These are phyloP conservation scores for Malacoctenus gilli DNA, from an alignment of 2,797 vertebrate species.

Conservation along the genomic window DNA sequence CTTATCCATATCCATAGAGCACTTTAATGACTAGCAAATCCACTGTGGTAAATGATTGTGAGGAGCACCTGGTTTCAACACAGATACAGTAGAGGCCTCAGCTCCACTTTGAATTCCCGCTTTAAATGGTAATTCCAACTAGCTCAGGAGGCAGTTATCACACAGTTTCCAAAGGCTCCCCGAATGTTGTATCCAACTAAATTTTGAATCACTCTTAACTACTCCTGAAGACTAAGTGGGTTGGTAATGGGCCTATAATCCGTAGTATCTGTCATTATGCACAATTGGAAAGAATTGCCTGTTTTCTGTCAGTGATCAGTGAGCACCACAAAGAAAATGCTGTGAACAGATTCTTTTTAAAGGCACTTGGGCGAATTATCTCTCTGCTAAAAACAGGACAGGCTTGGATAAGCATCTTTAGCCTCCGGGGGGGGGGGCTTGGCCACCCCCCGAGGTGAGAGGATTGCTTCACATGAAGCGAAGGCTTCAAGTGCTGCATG, in stretches of 20 bases:
- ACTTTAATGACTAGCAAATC: constrained; percentile 63
- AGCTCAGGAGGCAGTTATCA: constrained; percentile 52
- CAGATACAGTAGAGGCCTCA: constrained; percentile 27
- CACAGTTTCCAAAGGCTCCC: constrained; percentile 56
- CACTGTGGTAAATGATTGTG: constrained; percentile 49
- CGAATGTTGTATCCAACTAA: constrained; percentile 58
- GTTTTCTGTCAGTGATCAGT: constrained; percentile 70
- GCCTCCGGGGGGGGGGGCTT: constrained; percentile 51
- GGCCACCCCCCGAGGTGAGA: constrained; percentile 75
- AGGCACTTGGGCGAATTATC: constrained; percentile 75
- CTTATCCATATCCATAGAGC: constrained; percentile 47
- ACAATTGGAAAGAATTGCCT: constrained; percentile 55
- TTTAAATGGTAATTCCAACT: constrained; percentile 64
- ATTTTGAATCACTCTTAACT: constrained; percentile 67
- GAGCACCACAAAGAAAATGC: constrained; percentile 63
- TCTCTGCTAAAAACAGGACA: constrained; percentile 78
- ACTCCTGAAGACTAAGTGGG: constrained; percentile 58
- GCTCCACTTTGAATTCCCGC: constrained; percentile 44
- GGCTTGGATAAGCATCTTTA: constrained; percentile 80
- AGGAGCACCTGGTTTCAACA: constrained; percentile 59
- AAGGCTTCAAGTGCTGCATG: constrained; percentile 78
- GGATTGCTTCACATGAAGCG: constrained; percentile 76
- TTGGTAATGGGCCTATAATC: constrained; percentile 62
- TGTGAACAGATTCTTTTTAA: constrained; percentile 69
- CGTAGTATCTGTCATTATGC: constrained; percentile 52